Conservation (phyloP, 2,888 invertebrate genomes). For the Drosophila demipolita region DNA sequence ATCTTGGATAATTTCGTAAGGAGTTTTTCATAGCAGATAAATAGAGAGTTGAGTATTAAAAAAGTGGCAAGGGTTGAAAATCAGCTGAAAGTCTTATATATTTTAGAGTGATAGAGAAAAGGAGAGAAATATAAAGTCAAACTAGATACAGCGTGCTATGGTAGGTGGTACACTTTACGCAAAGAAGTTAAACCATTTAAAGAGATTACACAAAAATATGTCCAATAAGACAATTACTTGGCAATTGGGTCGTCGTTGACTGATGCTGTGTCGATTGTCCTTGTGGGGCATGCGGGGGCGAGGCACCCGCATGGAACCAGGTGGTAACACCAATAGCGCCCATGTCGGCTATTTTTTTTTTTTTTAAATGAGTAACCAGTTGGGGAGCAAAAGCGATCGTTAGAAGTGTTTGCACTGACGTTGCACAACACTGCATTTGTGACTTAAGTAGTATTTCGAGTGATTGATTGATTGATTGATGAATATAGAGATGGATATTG, state of each 20-base stretch:
- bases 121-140: slow-evolving; percentile 35
- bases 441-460: slow-evolving; percentile 18
- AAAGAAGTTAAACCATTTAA: slow-evolving; percentile 37
- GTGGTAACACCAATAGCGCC: slow-evolving; percentile 85
- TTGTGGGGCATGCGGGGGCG: slow-evolving; percentile 65
- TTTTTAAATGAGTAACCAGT: slow-evolving; percentile 20
- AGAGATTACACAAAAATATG: slow-evolving; percentile 19
- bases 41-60: slow-evolving; percentile 11
- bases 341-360: slow-evolving; percentile 81
- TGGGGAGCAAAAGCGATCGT: slow-evolving; percentile 34
- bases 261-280: slow-evolving; percentile 53
- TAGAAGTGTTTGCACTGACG: slow-evolving; percentile 28
- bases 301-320: slow-evolving; percentile 85
- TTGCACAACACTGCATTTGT: slow-evolving; percentile 46
- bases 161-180: slow-evolving; percentile 55
- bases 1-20: slow-evolving; percentile 3
- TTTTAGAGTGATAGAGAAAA: slow-evolving; percentile 22
- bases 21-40: slow-evolving; percentile 8
- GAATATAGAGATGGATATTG: slow-evolving; percentile 2
- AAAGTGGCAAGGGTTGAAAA: slow-evolving; percentile 5
- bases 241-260: slow-evolving; percentile 41
- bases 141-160: slow-evolving; percentile 61
- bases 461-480: slow-evolving; percentile 21
- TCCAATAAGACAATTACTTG: slow-evolving; percentile 59
- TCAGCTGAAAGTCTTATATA: slow-evolving; percentile 2